These are phyloP conservation scores for Tachysurus fulvidraco DNA, from an alignment of 2,113 vertebrate species.

Conservation along the genomic window DNA sequence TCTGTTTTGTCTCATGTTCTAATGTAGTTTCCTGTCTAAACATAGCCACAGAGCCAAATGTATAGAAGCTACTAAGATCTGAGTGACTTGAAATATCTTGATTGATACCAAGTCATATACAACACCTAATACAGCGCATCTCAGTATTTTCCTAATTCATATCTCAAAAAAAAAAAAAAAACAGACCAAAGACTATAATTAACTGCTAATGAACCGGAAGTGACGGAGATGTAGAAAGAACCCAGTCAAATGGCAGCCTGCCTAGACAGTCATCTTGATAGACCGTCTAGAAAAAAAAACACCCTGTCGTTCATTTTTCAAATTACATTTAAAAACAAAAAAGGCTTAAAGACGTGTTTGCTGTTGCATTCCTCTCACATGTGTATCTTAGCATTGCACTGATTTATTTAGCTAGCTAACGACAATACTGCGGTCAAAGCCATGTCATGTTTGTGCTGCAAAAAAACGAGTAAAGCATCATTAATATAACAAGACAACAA, in stretches of 20 bases:
- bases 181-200: constrained; percentile 9
- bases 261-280: constrained; percentile 21
- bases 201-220: constrained; percentile 36
- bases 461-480: background rate
- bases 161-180: background rate
- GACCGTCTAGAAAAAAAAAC: background rate
- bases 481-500: background rate
- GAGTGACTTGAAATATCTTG: background rate
- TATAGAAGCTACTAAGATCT: background rate
- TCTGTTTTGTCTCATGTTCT: background rate
- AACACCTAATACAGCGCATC: background rate
- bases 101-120: background rate
- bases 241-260: constrained; percentile 38
- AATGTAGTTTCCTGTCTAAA: background rate
- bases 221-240: constrained; percentile 10
- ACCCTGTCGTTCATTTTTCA: background rate
- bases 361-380: background rate
- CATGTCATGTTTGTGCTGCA: background rate
- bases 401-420: constrained; percentile 15
- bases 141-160: background rate
- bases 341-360: background rate
- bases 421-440: background rate
- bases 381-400: background rate
- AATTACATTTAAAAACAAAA: background rate
- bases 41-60: background rate